A percentile compares a stretch with the other conserved stretches of the same genome.
phyloP scores from a whole-genome alignment of 2,113 vertebrate species.

The Sinocyclocheilus anophthalmus region DNA sequence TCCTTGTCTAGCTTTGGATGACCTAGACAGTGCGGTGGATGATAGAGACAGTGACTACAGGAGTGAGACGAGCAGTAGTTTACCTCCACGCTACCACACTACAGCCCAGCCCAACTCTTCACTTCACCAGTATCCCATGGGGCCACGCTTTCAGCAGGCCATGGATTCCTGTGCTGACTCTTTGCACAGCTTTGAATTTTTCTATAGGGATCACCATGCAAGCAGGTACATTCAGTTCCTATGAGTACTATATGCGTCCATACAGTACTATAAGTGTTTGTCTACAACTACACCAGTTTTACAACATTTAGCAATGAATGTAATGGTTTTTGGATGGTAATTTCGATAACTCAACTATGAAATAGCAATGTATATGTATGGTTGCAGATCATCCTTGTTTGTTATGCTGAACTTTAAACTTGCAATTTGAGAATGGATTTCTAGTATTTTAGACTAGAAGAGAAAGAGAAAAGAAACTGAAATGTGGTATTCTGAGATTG shows the following conservation, averaged over 20 bases:
- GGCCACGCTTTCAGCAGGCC: constrained; percentile 74
- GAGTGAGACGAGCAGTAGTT: constrained; percentile 92
- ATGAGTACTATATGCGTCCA: not conserved
- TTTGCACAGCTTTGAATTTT: constrained; percentile 83
- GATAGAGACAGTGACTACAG: constrained; percentile 97
- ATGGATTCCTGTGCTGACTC: constrained; percentile 82
- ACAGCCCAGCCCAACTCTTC: constrained; percentile 92
- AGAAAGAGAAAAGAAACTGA: not conserved
- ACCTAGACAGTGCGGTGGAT: constrained; percentile 91
- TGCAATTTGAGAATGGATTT: not conserved
- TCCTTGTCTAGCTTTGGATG: constrained; percentile 84
- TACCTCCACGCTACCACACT: constrained; percentile 88
- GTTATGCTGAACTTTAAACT: not conserved
- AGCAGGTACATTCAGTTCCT: constrained; percentile 77
- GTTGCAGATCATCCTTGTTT: not conserved
- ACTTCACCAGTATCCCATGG: constrained; percentile 87
- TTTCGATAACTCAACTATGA: not conserved
- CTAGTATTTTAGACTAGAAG: not conserved
- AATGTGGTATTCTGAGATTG: constrained; percentile 17
- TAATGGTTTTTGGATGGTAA: too few species aligned
- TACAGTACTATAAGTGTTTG: not conserved
- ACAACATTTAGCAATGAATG: not conserved
- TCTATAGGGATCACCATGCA: constrained; percentile 81
- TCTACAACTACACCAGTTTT: not conserved
- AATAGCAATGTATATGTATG: not conserved